Percentiles rank a stretch among this genome's conserved stretches.
Evolutionary conservation across 2,797 vertebrate species (phyloP).

Genomic region (Meda fulgida): DNA sequence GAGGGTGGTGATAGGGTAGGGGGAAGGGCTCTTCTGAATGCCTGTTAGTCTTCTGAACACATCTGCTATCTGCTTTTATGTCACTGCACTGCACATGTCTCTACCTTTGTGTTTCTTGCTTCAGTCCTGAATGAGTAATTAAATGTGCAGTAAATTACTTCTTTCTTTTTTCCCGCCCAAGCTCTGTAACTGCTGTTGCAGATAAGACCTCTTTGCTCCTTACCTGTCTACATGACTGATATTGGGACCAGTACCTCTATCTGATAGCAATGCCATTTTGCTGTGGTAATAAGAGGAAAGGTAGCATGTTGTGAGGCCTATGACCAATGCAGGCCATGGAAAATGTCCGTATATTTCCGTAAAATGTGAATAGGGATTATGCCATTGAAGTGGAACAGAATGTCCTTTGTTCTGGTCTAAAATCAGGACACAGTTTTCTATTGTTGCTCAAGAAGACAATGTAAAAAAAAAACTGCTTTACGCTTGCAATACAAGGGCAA

Average conservation of each 20-base stretch:
- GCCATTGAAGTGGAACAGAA: conserved; percentile 8
- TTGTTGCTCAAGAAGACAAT: not conserved
- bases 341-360: not conserved
- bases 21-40: not conserved
- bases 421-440: not conserved
- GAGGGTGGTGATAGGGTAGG: not conserved
- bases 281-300: conserved; percentile 6
- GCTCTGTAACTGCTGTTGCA: conserved; percentile 15
- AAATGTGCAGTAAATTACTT: not conserved
- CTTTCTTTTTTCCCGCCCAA: not conserved
- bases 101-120: not conserved
- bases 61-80: conserved; percentile 16
- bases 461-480: not conserved
- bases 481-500: not conserved
- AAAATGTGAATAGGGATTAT: conserved; percentile 6
- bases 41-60: not conserved
- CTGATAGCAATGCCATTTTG: conserved; percentile 17
- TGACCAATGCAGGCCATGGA: conserved; percentile 1
- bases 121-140: not conserved
- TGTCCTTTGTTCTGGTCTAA: not conserved
- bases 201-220: conserved; percentile 35
- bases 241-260: conserved; percentile 8
- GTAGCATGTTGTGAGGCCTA: not conserved
- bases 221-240: conserved; percentile 36
- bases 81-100: not conserved